Conservation (phyloP, 2,113 vertebrate species). For the Spea bombifrons region DNA sequence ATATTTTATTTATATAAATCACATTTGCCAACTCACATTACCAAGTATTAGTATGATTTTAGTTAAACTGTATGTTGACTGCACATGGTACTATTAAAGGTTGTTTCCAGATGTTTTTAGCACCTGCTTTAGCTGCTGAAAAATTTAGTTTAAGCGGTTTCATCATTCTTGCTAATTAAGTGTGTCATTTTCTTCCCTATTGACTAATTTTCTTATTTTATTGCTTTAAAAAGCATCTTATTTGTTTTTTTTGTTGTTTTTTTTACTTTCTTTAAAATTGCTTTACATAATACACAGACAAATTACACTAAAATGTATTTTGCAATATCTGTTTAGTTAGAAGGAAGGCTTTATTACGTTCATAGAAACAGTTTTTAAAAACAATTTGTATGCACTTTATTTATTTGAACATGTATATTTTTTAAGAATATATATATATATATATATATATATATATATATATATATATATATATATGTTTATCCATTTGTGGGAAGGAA, state of each 20-base stretch:
- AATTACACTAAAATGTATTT: no score
- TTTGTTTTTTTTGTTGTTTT: neutral
- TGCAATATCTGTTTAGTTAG: no score
- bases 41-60: neutral
- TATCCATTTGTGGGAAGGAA: no score
- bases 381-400: no score
- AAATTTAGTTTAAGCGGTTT: constrained; percentile 15
- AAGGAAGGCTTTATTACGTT: no score
- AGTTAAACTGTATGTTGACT: constrained; percentile 10
- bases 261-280: neutral
- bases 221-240: constrained; percentile 1
- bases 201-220: constrained; percentile 30
- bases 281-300: neutral
- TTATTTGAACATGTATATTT: no score
- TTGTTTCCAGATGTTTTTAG: constrained; percentile 47
- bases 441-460: no score
- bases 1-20: neutral
- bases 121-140: constrained; percentile 19
- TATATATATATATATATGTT: no score
- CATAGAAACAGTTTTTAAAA: no score
- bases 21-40: neutral
- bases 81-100: constrained; percentile 51
- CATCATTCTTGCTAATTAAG: constrained; percentile 23
- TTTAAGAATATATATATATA: no score
- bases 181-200: constrained; percentile 18